These are phyloP conservation scores for Melanaphis sacchari DNA, from an alignment of 1,140 invertebrate species.

Conservation along the genomic window DNA sequence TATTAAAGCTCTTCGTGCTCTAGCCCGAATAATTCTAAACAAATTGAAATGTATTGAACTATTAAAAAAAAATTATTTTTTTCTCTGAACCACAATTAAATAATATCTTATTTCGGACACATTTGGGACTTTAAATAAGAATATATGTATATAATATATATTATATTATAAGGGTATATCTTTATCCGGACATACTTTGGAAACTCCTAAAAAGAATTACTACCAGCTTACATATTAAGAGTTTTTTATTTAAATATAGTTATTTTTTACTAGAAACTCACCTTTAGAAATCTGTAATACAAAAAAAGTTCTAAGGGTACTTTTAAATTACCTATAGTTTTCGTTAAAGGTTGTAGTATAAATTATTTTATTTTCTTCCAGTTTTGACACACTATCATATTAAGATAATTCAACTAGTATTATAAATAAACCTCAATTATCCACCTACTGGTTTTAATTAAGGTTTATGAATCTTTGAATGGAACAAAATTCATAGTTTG, in stretches of 20 bases:
- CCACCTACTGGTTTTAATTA: background rate
- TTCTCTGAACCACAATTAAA: background rate
- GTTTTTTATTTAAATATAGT: conserved; percentile 5
- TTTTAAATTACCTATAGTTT: background rate
- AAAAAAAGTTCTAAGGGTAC: background rate
- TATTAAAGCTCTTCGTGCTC: background rate
- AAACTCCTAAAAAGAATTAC: background rate
- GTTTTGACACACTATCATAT: background rate
- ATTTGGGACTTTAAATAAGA: background rate
- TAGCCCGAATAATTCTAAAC: background rate
- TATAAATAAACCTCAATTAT: background rate
- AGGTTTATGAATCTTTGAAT: background rate
- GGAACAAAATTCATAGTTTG: background rate
- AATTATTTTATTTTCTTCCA: background rate
- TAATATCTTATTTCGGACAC: background rate
- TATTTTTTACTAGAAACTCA: background rate
- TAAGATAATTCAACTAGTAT: background rate
- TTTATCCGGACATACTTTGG: background rate
- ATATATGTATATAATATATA: no score
- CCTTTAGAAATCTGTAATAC: background rate
- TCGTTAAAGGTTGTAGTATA: background rate
- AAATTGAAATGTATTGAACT: background rate
- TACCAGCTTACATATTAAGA: background rate
- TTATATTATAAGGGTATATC: no score
- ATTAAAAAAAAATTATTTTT: background rate